phyloP scores from a whole-genome alignment of 1,140 invertebrate genomes.

The Cherax destructor region DNA sequence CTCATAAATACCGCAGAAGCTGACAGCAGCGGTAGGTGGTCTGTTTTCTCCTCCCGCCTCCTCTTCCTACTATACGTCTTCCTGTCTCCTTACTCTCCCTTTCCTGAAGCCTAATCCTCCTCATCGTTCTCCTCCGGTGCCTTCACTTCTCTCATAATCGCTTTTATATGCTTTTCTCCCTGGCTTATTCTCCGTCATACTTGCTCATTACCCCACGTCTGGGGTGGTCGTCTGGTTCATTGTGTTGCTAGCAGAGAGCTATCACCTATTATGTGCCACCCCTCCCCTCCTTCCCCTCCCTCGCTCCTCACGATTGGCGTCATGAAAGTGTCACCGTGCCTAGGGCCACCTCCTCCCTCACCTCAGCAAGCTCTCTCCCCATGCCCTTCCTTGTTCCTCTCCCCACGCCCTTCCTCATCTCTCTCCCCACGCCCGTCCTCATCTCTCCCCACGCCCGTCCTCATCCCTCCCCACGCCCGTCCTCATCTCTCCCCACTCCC shows the following conservation, averaged over 20 bases:
- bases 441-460: no score
- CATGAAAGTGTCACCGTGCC: neutral
- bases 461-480: no score
- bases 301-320: neutral
- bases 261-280: neutral
- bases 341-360: no score
- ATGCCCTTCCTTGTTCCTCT: neutral
- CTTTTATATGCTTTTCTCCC: conserved; percentile 11
- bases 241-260: neutral
- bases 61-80: conserved; percentile 47
- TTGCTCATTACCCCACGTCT: conserved; percentile 21
- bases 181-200: conserved; percentile 21
- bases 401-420: neutral
- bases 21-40: conserved; percentile 59
- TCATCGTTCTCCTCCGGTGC: conserved; percentile 32
- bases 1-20: conserved; percentile 67
- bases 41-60: conserved; percentile 35
- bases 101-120: conserved; percentile 28
- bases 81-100: conserved; percentile 51
- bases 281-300: neutral
- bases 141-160: conserved; percentile 51
- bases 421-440: no score
- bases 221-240: neutral
- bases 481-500: no score
- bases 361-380: no score